Evolutionary conservation across 2,113 vertebrate species (phyloP), one percentile per base, ranked within the genome.

Genomic region (Lichenostomus cassidix): DNA sequence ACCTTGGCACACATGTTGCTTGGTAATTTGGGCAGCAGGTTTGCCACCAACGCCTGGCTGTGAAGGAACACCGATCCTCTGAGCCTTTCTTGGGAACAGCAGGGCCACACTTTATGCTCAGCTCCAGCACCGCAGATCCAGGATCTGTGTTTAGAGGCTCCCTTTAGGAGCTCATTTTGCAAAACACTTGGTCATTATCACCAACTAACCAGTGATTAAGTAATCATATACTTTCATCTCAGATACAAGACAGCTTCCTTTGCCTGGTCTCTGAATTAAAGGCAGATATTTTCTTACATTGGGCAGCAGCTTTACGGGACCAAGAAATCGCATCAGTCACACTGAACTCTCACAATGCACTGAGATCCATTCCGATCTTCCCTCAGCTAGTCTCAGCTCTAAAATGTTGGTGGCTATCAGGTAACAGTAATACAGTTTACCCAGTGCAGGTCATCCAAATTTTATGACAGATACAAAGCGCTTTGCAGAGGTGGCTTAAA

Each of bases 201-300:
- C 46, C 87, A 92, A 69, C 87, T 64, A 92, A 88, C 68, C 10
- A 13, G 39, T 71, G 90, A 96, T 94, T 87, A 91, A 91, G 71
- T 95, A 84, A 94, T 82, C 77, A 94, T 31, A 24, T 22, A 83
- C 71, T 91, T 83, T 67, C 53, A 62, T 65, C 83, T 94, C 64
- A 42, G 55, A 56, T 5, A 67, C 55, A 21, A 90, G 68, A 74
- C 59, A 55, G 59, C 59, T 81, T 93, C 77, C 56, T 86, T n/a
- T 86, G 55, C 46, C 55, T 75, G 47, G 25, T 52, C 47, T 60
- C 77, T 41, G 56, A 77, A 89, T 63, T 70, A 15, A 70, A 73
- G 63, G 37, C 12, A 93, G 56, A 47, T 25, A 13, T 87, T 68
- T 77, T 42, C n/a, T 55, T 35, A 25, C 0, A 1, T 1, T 37